Evolutionary conservation across 2,797 vertebrate species (phyloP), one percentile per base, ranked within the genome.

Genomic region (Manis crassicaudata): DNA sequence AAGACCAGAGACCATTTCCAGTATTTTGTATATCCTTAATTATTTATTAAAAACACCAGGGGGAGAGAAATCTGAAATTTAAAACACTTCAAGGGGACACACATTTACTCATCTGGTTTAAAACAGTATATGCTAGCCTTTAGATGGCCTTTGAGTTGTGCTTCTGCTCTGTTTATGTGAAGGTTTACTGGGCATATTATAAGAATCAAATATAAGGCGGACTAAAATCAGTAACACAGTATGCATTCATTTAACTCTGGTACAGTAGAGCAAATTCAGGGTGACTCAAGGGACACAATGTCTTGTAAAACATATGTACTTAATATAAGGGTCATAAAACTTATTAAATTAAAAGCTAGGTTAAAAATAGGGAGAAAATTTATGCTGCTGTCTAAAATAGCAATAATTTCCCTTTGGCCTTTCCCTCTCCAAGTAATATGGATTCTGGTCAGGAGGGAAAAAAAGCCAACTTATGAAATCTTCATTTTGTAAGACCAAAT

Each of bases 251-350:
- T 98, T 98, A 98, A 97, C 97, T 98, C 96, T 96, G 95, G 97
- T 98, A 96, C 98, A 98, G 98, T 98, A 98, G 98, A 99, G 98
- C 98, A 99, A 99, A 99, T 98, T 98, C 98, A 99, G 99, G 99
- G 99, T 99, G 99, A 99, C 98, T 98, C 98, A 99, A 99, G 99
- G 99, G 99, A 99, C 99, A 99, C 97, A 95, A 97, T 98, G 99
- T 99, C 99, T 99, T 99, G 99, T 99, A 99, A 99, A 99, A 99
- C 99, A 99, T 99, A 99, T 99, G 99, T 99, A 99, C 99, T 99
- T 99, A 99, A 99, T 99, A 99, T 99, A 99, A 99, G 98, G 98
- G 99, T 98, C 99, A 99, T 99, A 99, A 99, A 99, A 99, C 99
- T 99, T 99, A 99, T 99, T 99, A 99, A 99, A 99, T 99, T 99